Percentiles rank a stretch among this genome's conserved stretches.
phyloP scores from a whole-genome alignment of 2,888 invertebrate genomes.

The Poecilobothrus nobilitatus region DNA sequence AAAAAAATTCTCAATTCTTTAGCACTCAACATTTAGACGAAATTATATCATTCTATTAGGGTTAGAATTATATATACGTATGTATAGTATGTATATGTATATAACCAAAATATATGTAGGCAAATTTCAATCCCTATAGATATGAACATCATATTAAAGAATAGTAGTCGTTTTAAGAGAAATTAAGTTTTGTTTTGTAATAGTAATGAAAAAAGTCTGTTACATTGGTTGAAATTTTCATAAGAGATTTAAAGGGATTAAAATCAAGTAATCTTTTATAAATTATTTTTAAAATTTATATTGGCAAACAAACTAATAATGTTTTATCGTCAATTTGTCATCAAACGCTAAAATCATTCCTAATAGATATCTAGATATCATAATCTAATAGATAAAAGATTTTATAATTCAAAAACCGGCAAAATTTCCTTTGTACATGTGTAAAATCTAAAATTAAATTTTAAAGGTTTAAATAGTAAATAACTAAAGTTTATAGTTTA shows the following conservation, averaged over 20 bases:
- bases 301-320: background rate
- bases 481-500: too few relatives aligned
- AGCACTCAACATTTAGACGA: background rate
- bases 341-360: background rate
- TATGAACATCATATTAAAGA: background rate
- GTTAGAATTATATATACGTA: background rate
- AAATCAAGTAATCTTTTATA: background rate
- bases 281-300: background rate
- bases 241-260: background rate
- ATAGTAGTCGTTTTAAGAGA: background rate
- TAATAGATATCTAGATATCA: background rate
- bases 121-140: background rate
- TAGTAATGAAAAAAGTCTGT: background rate
- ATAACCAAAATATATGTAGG: background rate
- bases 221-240: background rate
- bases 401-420: too few relatives aligned
- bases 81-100: background rate
- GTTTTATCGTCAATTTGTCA: too few relatives aligned
- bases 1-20: background rate
- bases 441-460: too few relatives aligned
- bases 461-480: too few relatives aligned
- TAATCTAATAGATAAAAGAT: too few relatives aligned
- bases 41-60: background rate
- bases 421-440: too few relatives aligned
- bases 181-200: background rate